A percentile compares a stretch with the other conserved stretches of the same genome.
Conservation (phyloP, 2,888 invertebrate genomes). For the Drosophila emarginata region DNA sequence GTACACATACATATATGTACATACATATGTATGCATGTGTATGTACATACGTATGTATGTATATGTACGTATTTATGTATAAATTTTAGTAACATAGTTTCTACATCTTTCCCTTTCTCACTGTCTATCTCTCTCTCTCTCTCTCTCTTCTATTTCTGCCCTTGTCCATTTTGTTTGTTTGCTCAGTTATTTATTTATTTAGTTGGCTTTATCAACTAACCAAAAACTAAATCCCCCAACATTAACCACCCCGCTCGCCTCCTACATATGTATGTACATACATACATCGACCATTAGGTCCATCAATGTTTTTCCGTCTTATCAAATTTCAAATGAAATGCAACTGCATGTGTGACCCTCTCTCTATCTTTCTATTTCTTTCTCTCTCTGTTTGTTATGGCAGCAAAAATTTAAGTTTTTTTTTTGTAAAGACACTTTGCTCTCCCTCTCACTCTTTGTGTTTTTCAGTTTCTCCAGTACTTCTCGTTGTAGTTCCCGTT, state of each 20-base stretch:
- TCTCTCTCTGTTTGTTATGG: not conserved
- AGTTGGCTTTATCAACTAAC: slow-evolving; percentile 52
- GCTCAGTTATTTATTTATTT: slow-evolving; percentile 19
- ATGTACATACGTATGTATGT: not conserved
- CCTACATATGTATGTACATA: too few species aligned
- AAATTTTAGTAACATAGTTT: not conserved
- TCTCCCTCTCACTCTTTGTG: slow-evolving; percentile 39
- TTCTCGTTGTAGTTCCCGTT: slow-evolving; percentile 2
- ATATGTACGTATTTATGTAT: not conserved
- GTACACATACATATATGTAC: not conserved
- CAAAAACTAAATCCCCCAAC: slow-evolving; percentile 3
- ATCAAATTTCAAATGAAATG: slow-evolving; percentile 68
- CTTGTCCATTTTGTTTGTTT: slow-evolving; percentile 25
- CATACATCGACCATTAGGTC: not conserved
- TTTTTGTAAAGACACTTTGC: slow-evolving; percentile 58
- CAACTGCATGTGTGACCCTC: slow-evolving; percentile 24
- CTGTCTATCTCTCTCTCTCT: slow-evolving; percentile 14
- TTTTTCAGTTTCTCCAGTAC: slow-evolving; percentile 8
- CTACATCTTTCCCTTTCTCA: slow-evolving; percentile 1
- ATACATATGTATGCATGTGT: too few species aligned
- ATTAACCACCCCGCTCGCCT: not conserved
- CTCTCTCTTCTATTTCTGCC: slow-evolving; percentile 25
- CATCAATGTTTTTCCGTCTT: slow-evolving; percentile 39
- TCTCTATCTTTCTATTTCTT: not conserved
- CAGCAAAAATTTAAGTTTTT: slow-evolving; percentile 52